These are phyloP conservation scores for Cacoxenus indagator DNA, from an alignment of 2,888 invertebrate genomes.

Conservation along the genomic window DNA sequence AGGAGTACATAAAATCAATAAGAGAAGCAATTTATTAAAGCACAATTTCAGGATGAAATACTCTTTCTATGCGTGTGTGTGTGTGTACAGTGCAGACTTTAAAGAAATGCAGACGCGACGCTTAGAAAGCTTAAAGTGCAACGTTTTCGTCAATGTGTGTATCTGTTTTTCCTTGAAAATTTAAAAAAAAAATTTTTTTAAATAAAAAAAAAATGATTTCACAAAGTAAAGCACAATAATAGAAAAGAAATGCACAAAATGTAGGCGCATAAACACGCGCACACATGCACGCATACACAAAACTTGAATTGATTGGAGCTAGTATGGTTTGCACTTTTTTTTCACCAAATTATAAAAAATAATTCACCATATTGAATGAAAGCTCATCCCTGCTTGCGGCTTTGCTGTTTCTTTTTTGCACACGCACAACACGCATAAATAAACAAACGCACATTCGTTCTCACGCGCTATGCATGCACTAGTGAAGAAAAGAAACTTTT, in stretches of 20 bases:
- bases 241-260: constrained; percentile 3
- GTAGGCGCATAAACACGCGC: constrained; percentile 24
- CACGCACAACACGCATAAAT: too few species aligned
- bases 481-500: too few species aligned
- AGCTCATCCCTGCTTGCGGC: too few species aligned
- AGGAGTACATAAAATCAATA: constrained; percentile 56
- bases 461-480: too few species aligned
- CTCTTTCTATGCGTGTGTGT: constrained; percentile 2
- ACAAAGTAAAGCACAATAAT: not conserved
- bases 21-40: too few species aligned
- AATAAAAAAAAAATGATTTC: not conserved
- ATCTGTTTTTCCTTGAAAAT: constrained; percentile 63
- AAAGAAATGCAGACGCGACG: constrained; percentile 9
- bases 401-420: too few species aligned
- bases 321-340: too few species aligned
- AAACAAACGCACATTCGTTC: too few species aligned
- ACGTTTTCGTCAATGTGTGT: constrained; percentile 44
- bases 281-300: constrained; percentile 30
- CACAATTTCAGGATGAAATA: too few species aligned
- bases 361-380: too few species aligned
- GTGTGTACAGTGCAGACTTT: constrained; percentile 32
- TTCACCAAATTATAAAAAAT: too few species aligned
- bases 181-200: constrained; percentile 34
- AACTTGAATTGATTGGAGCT: not conserved
- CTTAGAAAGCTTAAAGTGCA: constrained; percentile 49